Percentiles rank a stretch among this genome's conserved stretches.
These are phyloP conservation scores for Chlamydotis undulata DNA, from an alignment of 2,113 vertebrate species.

Conservation along the genomic window DNA sequence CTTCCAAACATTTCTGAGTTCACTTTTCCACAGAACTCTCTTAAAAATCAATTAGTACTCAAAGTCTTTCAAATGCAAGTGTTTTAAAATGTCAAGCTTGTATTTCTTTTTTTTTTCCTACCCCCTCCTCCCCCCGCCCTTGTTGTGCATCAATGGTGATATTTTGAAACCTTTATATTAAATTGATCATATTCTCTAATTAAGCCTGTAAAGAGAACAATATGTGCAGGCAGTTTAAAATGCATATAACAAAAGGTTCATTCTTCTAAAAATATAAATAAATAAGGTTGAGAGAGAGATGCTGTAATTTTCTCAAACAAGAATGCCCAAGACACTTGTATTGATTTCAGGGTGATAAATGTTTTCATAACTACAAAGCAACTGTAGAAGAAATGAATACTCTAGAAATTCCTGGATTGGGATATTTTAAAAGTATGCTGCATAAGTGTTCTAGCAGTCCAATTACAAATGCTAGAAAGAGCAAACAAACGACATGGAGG, in stretches of 20 bases:
- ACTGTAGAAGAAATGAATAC: constrained; percentile 40
- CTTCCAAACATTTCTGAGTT: constrained; percentile 79
- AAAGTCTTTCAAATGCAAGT: constrained; percentile 76
- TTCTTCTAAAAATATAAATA: not conserved
- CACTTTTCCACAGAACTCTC: constrained; percentile 77
- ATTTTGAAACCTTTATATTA: constrained; percentile 75
- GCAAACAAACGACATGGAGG: not conserved
- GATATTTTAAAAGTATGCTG: constrained; percentile 44
- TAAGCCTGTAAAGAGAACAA: constrained; percentile 60
- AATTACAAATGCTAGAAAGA: constrained; percentile 5
- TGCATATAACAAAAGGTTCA: constrained; percentile 25
- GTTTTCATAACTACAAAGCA: constrained; percentile 56
- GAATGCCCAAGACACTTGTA: constrained; percentile 32
- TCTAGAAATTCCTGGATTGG: constrained; percentile 31
- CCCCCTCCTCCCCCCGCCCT: not conserved
- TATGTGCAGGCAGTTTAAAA: constrained; percentile 51
- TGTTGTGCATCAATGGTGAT: constrained; percentile 64
- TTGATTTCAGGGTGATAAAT: constrained; percentile 62
- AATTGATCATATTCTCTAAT: constrained; percentile 77
- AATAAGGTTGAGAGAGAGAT: not conserved
- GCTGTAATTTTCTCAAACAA: constrained; percentile 61
- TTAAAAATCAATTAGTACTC: constrained; percentile 83
- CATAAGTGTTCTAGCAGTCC: not conserved
- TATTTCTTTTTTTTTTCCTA: not conserved
- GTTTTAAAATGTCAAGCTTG: constrained; percentile 79